A percentile compares a stretch with the other conserved stretches of the same genome.
Conservation (phyloP, 2,113 vertebrate genomes). For the Pomatorhinus ruficollis region DNA sequence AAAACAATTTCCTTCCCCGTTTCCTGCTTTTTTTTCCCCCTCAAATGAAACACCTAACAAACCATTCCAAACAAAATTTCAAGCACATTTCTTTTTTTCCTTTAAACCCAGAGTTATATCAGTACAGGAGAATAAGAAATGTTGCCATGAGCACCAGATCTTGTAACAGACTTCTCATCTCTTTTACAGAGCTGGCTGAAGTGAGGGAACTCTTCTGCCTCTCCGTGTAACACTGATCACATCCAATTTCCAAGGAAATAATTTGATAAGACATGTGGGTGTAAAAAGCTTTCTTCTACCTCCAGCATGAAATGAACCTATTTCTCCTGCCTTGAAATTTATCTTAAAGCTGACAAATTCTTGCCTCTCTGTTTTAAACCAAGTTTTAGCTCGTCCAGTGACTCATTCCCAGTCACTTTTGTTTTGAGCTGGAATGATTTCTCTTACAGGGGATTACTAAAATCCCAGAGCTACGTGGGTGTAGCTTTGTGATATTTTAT, state of each 20-base stretch:
- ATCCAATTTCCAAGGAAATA: constrained; percentile 11
- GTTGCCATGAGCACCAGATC: background rate
- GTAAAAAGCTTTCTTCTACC: background rate
- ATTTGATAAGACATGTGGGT: background rate
- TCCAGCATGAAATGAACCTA: constrained; percentile 6
- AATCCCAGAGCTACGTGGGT: background rate
- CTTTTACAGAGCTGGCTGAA: background rate
- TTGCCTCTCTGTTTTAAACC: background rate
- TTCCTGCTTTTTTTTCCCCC: background rate
- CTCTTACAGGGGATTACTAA: background rate
- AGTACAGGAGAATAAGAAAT: background rate
- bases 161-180: background rate
- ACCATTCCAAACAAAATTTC: background rate
- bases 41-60: background rate
- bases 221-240: background rate
- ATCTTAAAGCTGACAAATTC: constrained; percentile 8
- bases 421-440: background rate
- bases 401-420: background rate
- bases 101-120: background rate
- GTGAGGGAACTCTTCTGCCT: background rate
- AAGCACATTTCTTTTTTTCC: background rate
- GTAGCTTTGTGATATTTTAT: background rate
- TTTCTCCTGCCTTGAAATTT: constrained; percentile 15
- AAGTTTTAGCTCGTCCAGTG: background rate
- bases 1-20: background rate